Base-by-base conservation (phyloP, 2,113 vertebrate species). In the Montifringilla adamsi region DNA sequence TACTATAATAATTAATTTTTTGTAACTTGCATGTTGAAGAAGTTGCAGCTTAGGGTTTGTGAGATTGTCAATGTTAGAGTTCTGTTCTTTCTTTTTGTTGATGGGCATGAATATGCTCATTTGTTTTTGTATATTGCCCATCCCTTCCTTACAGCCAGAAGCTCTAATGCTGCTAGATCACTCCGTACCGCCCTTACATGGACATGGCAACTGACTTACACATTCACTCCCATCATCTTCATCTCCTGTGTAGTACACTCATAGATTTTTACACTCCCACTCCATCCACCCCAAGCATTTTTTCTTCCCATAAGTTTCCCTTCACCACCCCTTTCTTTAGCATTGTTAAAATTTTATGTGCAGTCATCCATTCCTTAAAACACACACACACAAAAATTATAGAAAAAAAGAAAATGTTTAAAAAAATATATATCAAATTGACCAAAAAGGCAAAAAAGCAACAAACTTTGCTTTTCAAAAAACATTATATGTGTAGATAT, bases 141-240 rank as follows among this genome's bases (percentile, higher is more conserved):
- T 99, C 99, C 99, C 99, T 99, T 99, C 99, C 99, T 99, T 99
- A 99, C 99, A 99, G 99, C 99, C 98, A 99, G 99, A 99, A 99
- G 99, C 99, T 99, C 99, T 99, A 99, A 99, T 99, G 99, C 99
- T 98, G 99, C 99, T 99, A 99, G 99, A 99, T 99, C 99, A 99
- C 99, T 99, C 98, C 99, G 99, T 99, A 98, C 99, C 98, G 99
- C 99, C 99, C 99, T 99, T 99, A 99, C 99, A 99, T 99, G 99
- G 99, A 99, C 99, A 99, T 99, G 99, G 99, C 99, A 99, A 99
- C 99, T 99, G 99, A 99, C 99, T 99, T 99, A 99, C 98, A 99
- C 99, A 98, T 98, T 99, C 98, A 99, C 98, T 97, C 98, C 98
- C 97, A 98, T 99, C 99, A 98, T 98, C 98, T 96, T 99, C 99